Base-by-base conservation (phyloP, 2,797 vertebrate genomes). In the Rhinophrynus dorsalis region DNA sequence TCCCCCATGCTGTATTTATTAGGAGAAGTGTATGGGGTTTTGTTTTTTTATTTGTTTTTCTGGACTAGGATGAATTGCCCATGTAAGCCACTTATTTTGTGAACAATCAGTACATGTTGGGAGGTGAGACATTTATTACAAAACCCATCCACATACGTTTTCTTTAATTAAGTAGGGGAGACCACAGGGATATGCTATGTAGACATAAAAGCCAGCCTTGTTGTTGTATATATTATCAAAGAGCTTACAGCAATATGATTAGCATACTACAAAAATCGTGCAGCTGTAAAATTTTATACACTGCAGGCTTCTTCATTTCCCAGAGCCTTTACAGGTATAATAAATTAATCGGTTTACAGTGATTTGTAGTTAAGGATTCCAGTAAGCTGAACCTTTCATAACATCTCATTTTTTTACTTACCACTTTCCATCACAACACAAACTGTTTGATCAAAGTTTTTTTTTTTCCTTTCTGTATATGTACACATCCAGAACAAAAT, bases 261-360 rank as follows among this genome's bases (percentile, higher is more conserved):
- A 81, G 26, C 67, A 78, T 57, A 59, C 9, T 37, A 55, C 12
- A 56, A 55, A n/a, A 15, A 60, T 73, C 29, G 57, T 35, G 42
- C 11, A 2, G 20, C 5, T n/a, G 1, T 64, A 69, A 78, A 64
- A 32, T 38, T 24, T 44, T 76, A 52, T 47, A 55, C 50, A 51
- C 17, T 63, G 5, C 50, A 71, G 26, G 75, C 68, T 63, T 55
- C 26, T 68, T 78, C 78, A 67, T 74, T 67, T 75, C 65, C 52
- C 27, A 55, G 10, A 18, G 52, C 20, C 67, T 80, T 73, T 74
- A 74, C 29, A 59, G 44, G 66, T 74, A 50, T 48, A 77, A 74
- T 33, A 74, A 15, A 71, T 65, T 59, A 35, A 74, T 52, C 37
- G 12, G 68, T 64, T 78, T 78, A 40, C 62, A 55, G 56, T 66